Evolutionary conservation across 2,113 vertebrate genomes (phyloP).

Genomic region (Brachyhypopomus gauderio): DNA sequence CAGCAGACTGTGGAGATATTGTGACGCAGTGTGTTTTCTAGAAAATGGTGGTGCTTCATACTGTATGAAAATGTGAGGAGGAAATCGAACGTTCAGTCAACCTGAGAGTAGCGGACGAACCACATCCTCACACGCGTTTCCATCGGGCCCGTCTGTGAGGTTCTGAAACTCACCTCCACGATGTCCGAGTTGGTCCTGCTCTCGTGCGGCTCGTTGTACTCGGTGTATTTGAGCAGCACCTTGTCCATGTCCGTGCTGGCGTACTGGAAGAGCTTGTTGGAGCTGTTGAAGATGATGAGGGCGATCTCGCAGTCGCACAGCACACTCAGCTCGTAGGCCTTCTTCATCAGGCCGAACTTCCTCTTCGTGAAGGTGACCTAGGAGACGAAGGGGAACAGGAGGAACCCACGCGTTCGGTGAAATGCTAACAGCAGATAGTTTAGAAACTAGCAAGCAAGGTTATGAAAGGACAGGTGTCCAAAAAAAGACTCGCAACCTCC

Average conservation of each 20-base stretch:
- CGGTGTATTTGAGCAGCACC: slow-evolving; percentile 99
- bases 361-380: slow-evolving; percentile 99
- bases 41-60: neutral
- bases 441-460: too few species aligned
- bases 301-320: slow-evolving; percentile 99
- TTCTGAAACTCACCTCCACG: slow-evolving; percentile 89
- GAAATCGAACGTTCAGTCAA: slow-evolving; percentile 21
- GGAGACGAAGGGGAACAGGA: slow-evolving; percentile 57
- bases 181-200: slow-evolving; percentile 99
- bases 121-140: slow-evolving; percentile 28
- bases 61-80: neutral
- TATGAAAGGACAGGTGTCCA: neutral
- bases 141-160: neutral
- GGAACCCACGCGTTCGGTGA: slow-evolving; percentile 21
- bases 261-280: slow-evolving; percentile 99
- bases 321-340: slow-evolving; percentile 98
- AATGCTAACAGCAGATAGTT: slow-evolving; percentile 5
- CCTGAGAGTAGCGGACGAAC: slow-evolving; percentile 25
- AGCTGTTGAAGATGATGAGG: slow-evolving; percentile 99
- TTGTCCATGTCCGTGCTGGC: slow-evolving; percentile 99
- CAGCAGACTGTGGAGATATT: neutral
- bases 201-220: slow-evolving; percentile 98
- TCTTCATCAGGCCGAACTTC: slow-evolving; percentile 99
- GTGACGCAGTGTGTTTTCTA: neutral
- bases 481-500: neutral